Conservation (phyloP, 2,113 vertebrate genomes). For the Channa argus region DNA sequence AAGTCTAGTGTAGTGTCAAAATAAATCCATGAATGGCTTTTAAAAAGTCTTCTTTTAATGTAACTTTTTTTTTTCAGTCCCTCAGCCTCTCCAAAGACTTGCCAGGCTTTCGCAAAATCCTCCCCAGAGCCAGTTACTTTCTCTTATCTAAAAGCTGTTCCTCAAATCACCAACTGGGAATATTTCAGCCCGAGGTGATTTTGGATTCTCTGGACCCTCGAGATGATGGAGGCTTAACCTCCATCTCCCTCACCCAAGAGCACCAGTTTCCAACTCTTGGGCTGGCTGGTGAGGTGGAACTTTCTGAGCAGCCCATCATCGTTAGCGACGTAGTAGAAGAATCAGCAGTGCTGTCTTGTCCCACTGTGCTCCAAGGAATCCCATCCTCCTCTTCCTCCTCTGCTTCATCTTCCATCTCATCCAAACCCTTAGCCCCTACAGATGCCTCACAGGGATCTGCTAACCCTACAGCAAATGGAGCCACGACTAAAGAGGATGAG, state of each 20-base stretch:
- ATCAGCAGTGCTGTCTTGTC: constrained; percentile 59
- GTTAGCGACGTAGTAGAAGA: constrained; percentile 85
- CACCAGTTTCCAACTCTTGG: constrained; percentile 74
- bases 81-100: constrained; percentile 84
- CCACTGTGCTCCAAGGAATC: constrained; percentile 77
- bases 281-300: constrained; percentile 76
- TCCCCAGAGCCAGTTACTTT: constrained; percentile 92
- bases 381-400: constrained; percentile 73
- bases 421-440: constrained; percentile 11
- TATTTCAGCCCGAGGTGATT: constrained; percentile 82
- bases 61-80: constrained; percentile 53
- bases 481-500: constrained; percentile 82
- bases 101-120: constrained; percentile 97
- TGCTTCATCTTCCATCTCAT: constrained; percentile 28
- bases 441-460: constrained; percentile 62
- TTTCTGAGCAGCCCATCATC: constrained; percentile 85
- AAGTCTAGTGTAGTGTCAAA: not conserved
- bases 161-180: constrained; percentile 81
- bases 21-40: not conserved
- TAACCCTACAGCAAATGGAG: constrained; percentile 60
- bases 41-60: too few species aligned
- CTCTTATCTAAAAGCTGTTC: constrained; percentile 88
- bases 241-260: constrained; percentile 71
- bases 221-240: constrained; percentile 69
- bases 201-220: constrained; percentile 52